Evolutionary conservation across 2,797 vertebrate species (phyloP), one percentile per base, ranked within the genome.

Genomic region (Acipenser transmontanus): DNA sequence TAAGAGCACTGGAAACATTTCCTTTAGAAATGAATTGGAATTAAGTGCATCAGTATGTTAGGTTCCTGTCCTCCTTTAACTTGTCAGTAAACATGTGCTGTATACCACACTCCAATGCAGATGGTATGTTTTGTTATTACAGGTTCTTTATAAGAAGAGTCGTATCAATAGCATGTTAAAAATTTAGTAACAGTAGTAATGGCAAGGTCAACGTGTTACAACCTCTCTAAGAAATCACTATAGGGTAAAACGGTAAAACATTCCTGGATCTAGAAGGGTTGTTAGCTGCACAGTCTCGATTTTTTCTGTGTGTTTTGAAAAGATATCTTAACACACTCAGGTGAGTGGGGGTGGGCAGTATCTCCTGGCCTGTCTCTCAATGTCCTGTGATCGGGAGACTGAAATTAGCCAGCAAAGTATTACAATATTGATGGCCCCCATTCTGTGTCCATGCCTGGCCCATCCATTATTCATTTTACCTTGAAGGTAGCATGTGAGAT

Each of bases 391-490:
- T 74, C 84, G 73, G 61, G 77, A 84, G 88, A 85, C 88, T 89
- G 80, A 92, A 95, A 94, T 95, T 93, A 93, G 84, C 88, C 84
- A 80, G 72, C 81, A 82, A 87, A 86, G 87, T 89, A 91, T 94
- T 95, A 88, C 94, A 95, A 96, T 94, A 95, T 96, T 96, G 91
- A 96, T 96, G 89, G 82, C 85, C 82, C 83, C 83, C 89, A 89
- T 91, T 91, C 85, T 87, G 78, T 91, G 88, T 85, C 89, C 84
- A 90, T 85, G 83, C 88, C 88, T 82, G 80, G 79, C 73, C 85
- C 84, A 94, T 96, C 91, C 90, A 95, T 96, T 93, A 95, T 96
- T 95, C 88, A 96, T 93, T 88, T 87, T 89, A 91, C 87, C 89
- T 93, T 87, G 86, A 94, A 93, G 91, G 90, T 91, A 91, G 87